These are phyloP conservation scores for Gila orcuttii DNA, from an alignment of 2,113 vertebrate species.

Conservation along the genomic window DNA sequence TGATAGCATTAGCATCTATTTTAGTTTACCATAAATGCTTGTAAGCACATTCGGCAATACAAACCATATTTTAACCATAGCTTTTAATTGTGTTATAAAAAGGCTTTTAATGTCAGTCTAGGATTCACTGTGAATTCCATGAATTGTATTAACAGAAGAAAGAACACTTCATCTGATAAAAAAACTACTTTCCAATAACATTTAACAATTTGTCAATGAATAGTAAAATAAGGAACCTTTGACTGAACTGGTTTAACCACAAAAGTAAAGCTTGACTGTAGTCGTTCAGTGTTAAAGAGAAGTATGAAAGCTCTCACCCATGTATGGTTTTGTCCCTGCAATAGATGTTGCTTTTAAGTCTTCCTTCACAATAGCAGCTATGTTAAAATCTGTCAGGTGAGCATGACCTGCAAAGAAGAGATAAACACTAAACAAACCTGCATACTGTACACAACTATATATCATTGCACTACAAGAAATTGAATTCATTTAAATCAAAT, in stretches of 20 bases:
- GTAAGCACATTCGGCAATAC: too few species aligned
- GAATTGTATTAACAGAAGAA: too few species aligned
- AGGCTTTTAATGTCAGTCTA: too few species aligned
- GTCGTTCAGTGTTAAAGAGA: neutral
- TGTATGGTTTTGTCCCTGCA: slow-evolving; percentile 97
- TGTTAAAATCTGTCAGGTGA: slow-evolving; percentile 97
- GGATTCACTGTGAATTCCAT: too few species aligned
- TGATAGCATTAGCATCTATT: too few species aligned
- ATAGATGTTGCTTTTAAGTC: slow-evolving; percentile 86
- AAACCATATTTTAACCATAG: too few species aligned
- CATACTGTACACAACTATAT: neutral
- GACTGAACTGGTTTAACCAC: neutral
- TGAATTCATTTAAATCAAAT: neutral
- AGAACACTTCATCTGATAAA: too few species aligned
- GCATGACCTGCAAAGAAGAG: slow-evolving; percentile 81
- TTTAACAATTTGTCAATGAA: neutral
- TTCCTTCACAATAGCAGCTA: slow-evolving; percentile 85
- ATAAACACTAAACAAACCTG: neutral
- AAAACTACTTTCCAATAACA: neutral
- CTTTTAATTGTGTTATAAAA: too few species aligned
- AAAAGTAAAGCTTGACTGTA: neutral
- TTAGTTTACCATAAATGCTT: too few species aligned
- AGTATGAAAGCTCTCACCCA: slow-evolving; percentile 79
- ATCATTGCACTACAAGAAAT: neutral
- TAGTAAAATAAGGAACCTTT: neutral